Conservation (phyloP, 2,113 vertebrate species). For the Illadopsis cleaveri region DNA sequence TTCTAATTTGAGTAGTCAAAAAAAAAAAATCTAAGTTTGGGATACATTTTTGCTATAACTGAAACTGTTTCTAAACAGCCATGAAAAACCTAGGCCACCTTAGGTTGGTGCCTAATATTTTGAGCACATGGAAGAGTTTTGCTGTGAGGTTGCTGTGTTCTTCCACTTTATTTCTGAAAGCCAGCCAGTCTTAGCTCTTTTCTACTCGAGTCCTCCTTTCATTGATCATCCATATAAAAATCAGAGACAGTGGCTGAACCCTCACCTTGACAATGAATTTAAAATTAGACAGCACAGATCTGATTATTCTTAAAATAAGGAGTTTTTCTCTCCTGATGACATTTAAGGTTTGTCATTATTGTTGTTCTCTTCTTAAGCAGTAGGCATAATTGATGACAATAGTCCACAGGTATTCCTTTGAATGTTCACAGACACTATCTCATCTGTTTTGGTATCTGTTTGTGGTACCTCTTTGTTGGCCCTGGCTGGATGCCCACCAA, state of each 20-base stretch:
- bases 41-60: neutral
- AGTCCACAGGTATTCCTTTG: neutral
- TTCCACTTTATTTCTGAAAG: neutral
- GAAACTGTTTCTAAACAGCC: neutral
- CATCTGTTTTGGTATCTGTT: neutral
- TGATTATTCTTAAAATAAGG: neutral
- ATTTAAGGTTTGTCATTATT: neutral
- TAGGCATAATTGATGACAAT: neutral
- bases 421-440: neutral
- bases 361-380: neutral
- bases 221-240: neutral
- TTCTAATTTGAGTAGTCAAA: neutral
- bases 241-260: neutral
- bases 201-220: neutral
- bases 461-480: neutral
- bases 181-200: neutral
- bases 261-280: neutral
- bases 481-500: neutral
- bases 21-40: neutral
- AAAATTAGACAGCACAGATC: neutral
- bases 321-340: neutral
- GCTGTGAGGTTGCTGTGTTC: neutral
- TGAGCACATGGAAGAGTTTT: neutral
- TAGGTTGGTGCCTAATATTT: neutral
- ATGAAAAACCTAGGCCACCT: neutral